Base-by-base conservation (phyloP, 1,140 invertebrate species). In the Wiebesia pumilae region DNA sequence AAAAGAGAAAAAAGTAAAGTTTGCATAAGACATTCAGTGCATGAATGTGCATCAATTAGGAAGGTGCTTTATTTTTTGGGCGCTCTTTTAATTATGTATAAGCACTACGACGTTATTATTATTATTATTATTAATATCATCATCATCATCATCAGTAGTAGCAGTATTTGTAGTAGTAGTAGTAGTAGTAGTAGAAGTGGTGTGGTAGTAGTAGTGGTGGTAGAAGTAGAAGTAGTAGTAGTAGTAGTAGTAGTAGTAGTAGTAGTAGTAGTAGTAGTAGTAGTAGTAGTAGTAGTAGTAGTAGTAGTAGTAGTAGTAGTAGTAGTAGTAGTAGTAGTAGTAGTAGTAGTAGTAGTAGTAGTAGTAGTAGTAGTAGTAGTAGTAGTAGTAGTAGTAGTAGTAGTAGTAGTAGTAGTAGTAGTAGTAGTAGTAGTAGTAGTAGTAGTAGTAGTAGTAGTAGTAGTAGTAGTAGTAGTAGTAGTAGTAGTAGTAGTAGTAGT, bases 61-160 rank as follows among this genome's bases (percentile, higher is more conserved):
- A 2, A 40, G 75, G 24, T 85, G 35, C 84, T 79, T 47, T 80
- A 79, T 85, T 58, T 82, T 77, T 58, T 30, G 24, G n/a, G 65
- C n/a, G 73, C 58, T 78, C 33, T 27, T 77, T 75, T 67, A 77
- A 83, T 62, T 16, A 65, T 12, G 40, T n/a, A 24, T 12, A 51
- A 67, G 38, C 24, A 62, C 62, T 30, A 38, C 51, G 27, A 73
- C 19, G 21, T 78, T 80, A 84, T 43, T 79, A 51, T 79, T 71
- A 81, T 40, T 47, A 81, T 65, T 43, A 40, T 65, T n/a, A 27
- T 81, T 40, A 65, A 30, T 7, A 47, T 67, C 33, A 38, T 67
- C 33, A 69, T 62, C 24, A 27, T 40, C 65, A 62, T 65, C 9
- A 81, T 69, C 19, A 81, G 21, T 69, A 43, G 6, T 75, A 33